phyloP scores from a whole-genome alignment of 1,140 invertebrate genomes.

The Schlechtendalia chinensis region DNA sequence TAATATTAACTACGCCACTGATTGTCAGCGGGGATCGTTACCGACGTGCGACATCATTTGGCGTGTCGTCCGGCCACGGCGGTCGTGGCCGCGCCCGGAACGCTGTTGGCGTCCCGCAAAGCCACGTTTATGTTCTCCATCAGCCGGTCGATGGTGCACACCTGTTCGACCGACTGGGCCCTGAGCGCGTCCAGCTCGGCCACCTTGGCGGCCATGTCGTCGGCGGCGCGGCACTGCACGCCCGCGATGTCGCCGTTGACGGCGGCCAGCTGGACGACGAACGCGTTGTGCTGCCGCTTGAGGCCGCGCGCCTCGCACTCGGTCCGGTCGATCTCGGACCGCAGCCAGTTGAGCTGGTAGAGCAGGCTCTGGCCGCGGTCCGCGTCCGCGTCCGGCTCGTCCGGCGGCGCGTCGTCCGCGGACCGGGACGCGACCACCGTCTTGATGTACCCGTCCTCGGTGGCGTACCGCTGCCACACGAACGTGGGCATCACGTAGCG shows the following conservation, averaged over 20 bases:
- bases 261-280: neutral
- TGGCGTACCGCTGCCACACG: neutral
- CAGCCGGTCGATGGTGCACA: conserved; percentile 4
- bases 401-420: neutral
- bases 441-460: neutral
- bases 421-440: neutral
- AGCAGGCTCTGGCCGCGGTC: neutral
- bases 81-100: neutral
- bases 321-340: conserved; percentile 32
- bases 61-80: neutral
- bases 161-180: neutral
- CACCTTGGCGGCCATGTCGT: neutral
- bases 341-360: conserved; percentile 34
- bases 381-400: neutral
- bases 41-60: no score
- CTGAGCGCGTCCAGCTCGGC: neutral
- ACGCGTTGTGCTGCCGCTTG: neutral
- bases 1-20: no score
- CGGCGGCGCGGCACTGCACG: neutral
- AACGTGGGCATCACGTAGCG: conserved; percentile 3
- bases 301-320: neutral
- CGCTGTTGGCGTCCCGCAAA: neutral
- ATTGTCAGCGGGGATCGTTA: no score
- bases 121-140: conserved; percentile 38
- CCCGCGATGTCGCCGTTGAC: neutral